A percentile compares a stretch with the other conserved stretches of the same genome.
These are phyloP conservation scores for Stenopsyche tienmushanensis DNA, from an alignment of 1,140 invertebrate genomes.

Conservation along the genomic window DNA sequence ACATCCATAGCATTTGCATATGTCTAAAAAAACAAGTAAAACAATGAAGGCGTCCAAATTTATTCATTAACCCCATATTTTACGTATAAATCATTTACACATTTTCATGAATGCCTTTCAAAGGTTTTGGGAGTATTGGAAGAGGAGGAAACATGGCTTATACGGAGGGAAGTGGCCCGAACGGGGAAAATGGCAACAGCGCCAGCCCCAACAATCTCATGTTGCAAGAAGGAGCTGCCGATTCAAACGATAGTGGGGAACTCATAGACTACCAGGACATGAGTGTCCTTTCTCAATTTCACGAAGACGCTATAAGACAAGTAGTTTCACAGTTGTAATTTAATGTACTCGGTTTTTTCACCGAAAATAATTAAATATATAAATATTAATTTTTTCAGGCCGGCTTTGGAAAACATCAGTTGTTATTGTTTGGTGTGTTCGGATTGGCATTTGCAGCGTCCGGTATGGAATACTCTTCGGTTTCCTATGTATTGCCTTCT, in stretches of 20 bases:
- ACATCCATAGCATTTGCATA: background rate
- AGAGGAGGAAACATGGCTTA: constrained; percentile 35
- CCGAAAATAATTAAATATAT: background rate
- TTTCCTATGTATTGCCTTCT: constrained; percentile 75
- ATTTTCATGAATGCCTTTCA: background rate
- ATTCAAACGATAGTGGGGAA: constrained; percentile 49
- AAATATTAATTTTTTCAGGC: constrained; percentile 54
- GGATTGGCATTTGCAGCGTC: constrained; percentile 74
- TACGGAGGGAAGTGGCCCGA: constrained; percentile 24
- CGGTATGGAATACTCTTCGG: constrained; percentile 72
- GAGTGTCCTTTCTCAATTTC: constrained; percentile 69
- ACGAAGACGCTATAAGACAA: constrained; percentile 71
- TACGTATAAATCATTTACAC: background rate
- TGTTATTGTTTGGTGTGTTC: constrained; percentile 62
- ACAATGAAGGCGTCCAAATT: background rate
- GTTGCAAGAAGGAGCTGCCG: constrained; percentile 44
- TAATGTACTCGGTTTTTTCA: background rate
- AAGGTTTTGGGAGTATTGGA: constrained; percentile 38
- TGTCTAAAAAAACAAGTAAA: no score
- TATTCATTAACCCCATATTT: no score
- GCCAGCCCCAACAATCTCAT: constrained; percentile 42
- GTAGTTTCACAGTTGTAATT: constrained; percentile 43
- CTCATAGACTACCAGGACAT: constrained; percentile 56
- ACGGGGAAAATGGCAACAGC: constrained; percentile 6
- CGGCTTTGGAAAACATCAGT: constrained; percentile 72